Evolutionary conservation across 2,888 invertebrate species (phyloP), one percentile per base, ranked within the genome.

Genomic region (Desoria tigrina): DNA sequence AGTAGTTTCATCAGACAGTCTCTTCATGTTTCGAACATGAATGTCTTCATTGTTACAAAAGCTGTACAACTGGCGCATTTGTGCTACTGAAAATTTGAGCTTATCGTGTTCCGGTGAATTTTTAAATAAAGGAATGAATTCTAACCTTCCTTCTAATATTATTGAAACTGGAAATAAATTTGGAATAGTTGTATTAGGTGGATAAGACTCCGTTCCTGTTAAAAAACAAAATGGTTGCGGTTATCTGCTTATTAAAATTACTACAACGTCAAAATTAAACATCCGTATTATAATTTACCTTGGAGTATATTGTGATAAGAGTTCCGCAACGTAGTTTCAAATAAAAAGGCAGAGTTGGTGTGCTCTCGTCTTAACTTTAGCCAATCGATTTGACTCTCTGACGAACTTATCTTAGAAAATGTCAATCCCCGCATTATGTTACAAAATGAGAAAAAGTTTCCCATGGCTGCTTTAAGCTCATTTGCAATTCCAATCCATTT

Each of bases 391-490:
- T 69, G 72, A 7, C 75, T 70, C 54, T 72, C 73, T 11, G 61
- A 56, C 42, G 68, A 54, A n/a, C 69, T 68, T 11, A 74, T 37
- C 28, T 72, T 66, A 7, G 72, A 61, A 57, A 68, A 70, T 16
- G 71, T 61, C 9, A 76, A 63, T 1, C 71, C 75, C 27, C 72
- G 37, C 74, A 76, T 76, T 6, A 76, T 69, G 2, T 65, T 64
- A 45, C 64, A 71, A 56, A 76, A 76, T n/a, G 73, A 71, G 42
- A 72, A 73, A 57, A 76, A 71, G 55, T 76, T 76, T 21, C 75
- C 75, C 61, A 74, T 59, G 0, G 69, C 62, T 9, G 71, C 66
- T 49, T 73, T 68, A n/a, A 74, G 58, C 18, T 73, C 72, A 18
- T 66, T 67, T 14, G 75, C 75, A 45, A 76, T 61, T 2, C 61